Base-by-base conservation (phyloP, 1,140 invertebrate genomes). In the Trissolcus basalis region DNA sequence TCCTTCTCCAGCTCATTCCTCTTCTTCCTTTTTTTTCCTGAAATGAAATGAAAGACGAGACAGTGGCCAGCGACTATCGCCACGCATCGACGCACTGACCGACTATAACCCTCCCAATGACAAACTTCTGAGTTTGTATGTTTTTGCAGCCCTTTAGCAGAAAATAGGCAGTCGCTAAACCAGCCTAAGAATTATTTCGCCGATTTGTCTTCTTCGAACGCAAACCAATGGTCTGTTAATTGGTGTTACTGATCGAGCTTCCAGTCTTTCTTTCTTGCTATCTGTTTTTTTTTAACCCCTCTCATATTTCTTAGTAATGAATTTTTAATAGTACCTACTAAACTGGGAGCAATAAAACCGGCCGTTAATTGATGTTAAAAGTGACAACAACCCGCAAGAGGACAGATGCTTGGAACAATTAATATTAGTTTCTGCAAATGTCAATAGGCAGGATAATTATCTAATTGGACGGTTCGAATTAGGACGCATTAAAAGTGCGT, bases 151-250 rank as follows among this genome's bases (percentile, higher is more conserved):
- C 64, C 43, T 60, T 65, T 12, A 14, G 19, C 47, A 16, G 3
- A 76, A 61, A 60, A 65, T n/a, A 44, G 56, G 47, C 58, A 68
- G 51, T 75, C 65, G 45, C 70, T 41, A 47, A 69, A 72, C 48
- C 55, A 53, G 36, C 47, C 32, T 16, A 32, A 32, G 54, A 76
- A 49, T 65, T 69, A 70, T 65, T 60, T 67, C 49, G 33, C 27
- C 54, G 64, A 70, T 76, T 67, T 64, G 59, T 76, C 73, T 70
- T 68, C 47, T 61, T 61, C 32, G 56, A 67, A 65, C 55, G 44
- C 61, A 67, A 58, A 58, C 47, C 59, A 33, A 53, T 58, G 47
- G 39, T 35, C 39, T 60, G 60, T 73, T 73, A 73, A 73, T 44
- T 45, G 61, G 35, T 32, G 39, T 64, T 64, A 41, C 16, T 39